phyloP scores from a whole-genome alignment of 2,113 vertebrate species.

The Larimichthys crocea region DNA sequence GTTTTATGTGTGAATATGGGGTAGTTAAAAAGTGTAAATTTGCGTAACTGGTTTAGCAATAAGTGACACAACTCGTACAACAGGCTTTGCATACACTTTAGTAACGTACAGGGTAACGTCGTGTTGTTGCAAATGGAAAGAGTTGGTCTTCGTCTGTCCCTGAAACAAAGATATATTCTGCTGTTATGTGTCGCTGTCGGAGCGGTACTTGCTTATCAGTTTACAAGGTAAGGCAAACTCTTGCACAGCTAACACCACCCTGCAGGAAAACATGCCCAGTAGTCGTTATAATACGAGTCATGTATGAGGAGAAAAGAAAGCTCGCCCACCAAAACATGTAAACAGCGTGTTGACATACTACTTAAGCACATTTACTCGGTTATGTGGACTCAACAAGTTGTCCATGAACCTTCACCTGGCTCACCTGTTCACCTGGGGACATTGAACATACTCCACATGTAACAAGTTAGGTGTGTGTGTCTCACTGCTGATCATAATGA shows the following conservation, averaged over 20 bases:
- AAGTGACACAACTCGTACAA: neutral
- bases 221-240: conserved; percentile 46
- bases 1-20: neutral
- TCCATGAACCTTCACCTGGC: conserved; percentile 2
- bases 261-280: neutral
- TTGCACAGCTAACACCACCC: neutral
- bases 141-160: conserved; percentile 39
- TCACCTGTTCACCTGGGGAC: neutral
- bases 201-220: conserved; percentile 34
- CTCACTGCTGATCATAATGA: neutral
- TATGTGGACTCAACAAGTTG: no score
- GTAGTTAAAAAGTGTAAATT: neutral
- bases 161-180: conserved; percentile 52
- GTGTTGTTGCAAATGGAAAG: conserved; percentile 32
- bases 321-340: neutral
- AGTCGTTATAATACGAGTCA: neutral
- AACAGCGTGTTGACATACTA: neutral
- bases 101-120: neutral
- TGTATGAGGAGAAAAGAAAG: no score
- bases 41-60: neutral
- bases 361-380: neutral
- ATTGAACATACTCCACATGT: neutral
- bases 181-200: conserved; percentile 46
- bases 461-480: neutral
- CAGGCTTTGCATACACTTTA: neutral